phyloP scores from a whole-genome alignment of 2,113 vertebrate genomes.

The Butorides virescens region DNA sequence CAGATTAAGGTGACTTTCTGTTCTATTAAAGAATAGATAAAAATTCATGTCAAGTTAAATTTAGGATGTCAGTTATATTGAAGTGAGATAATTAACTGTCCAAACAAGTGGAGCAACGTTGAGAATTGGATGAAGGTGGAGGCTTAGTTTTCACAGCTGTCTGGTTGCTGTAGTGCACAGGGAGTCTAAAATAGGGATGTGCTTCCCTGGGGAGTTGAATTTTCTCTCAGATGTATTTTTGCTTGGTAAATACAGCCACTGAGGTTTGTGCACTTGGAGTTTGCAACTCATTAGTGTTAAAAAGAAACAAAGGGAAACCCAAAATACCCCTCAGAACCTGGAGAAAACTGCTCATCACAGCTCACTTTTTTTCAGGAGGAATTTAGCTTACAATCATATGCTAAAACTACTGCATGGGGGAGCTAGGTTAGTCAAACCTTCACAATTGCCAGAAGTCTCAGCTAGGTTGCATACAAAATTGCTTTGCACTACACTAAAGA shows the following conservation, averaged over 20 bases:
- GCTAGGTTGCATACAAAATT: background rate
- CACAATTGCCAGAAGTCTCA: background rate
- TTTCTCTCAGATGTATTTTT: slow-evolving; percentile 31
- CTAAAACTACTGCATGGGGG: background rate
- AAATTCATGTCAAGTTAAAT: background rate
- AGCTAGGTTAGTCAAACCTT: background rate
- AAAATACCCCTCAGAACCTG: background rate
- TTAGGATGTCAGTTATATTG: background rate
- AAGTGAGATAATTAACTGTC: background rate
- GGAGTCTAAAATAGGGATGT: background rate
- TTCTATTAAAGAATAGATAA: background rate
- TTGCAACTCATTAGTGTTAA: background rate
- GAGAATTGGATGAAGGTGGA: background rate
- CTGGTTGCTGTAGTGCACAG: background rate
- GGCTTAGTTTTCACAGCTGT: slow-evolving; percentile 32
- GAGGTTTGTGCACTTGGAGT: background rate
- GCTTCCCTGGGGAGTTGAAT: background rate
- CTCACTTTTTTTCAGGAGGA: background rate
- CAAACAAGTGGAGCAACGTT: background rate
- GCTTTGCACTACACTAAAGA: background rate
- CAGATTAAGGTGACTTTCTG: background rate
- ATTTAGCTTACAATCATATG: background rate
- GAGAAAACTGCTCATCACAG: background rate
- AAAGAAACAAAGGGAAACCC: background rate
- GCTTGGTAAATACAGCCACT: background rate